Percentiles rank a stretch among this genome's conserved stretches.
These are phyloP conservation scores for Picus viridis DNA, from an alignment of 2,797 vertebrate species.

Conservation along the genomic window DNA sequence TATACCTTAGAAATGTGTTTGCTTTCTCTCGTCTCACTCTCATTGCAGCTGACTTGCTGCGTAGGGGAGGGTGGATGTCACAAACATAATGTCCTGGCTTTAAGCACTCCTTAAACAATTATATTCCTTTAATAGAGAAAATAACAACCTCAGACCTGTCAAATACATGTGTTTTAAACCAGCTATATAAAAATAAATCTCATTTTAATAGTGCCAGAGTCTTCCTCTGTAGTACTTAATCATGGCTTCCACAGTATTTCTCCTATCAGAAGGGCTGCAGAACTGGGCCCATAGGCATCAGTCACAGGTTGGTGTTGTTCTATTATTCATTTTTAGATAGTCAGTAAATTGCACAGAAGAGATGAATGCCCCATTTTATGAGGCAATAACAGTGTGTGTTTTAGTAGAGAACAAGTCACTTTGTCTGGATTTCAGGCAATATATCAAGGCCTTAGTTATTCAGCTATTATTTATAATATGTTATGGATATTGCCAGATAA, in stretches of 20 bases:
- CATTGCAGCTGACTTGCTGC: background rate
- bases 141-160: background rate
- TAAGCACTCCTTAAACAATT: constrained; percentile 2
- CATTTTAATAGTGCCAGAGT: background rate
- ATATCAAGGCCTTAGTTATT: constrained; percentile 24
- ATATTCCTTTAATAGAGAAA: background rate
- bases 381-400: constrained; percentile 29
- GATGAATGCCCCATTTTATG: constrained; percentile 36
- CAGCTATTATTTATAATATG: constrained; percentile 41
- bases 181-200: background rate
- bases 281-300: background rate
- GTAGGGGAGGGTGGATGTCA: background rate
- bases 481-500: constrained; percentile 1
- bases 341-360: constrained; percentile 44
- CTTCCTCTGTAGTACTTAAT: background rate
- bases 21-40: background rate
- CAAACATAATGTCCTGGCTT: background rate
- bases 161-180: background rate
- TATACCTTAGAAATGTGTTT: background rate
- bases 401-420: constrained; percentile 42
- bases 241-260: background rate
- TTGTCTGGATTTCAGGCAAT: constrained; percentile 1
- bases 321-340: constrained; percentile 46
- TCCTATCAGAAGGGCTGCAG: background rate
- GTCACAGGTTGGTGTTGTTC: background rate